phyloP scores from a whole-genome alignment of 1,140 invertebrate genomes.

The Ridgeia piscesae region DNA sequence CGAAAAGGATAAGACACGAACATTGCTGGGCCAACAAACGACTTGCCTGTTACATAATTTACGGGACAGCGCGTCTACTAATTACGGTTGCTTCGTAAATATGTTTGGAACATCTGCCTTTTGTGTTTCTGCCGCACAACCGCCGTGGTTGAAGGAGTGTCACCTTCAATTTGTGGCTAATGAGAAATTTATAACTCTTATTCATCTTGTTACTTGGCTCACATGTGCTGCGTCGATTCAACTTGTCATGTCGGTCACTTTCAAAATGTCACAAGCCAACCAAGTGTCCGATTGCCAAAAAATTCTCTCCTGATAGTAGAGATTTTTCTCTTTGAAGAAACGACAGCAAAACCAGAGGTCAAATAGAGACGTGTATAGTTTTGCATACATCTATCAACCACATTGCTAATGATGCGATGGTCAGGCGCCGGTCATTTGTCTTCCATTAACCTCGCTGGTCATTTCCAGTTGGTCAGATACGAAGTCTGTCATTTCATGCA shows the following conservation, averaged over 20 bases:
- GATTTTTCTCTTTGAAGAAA: neutral
- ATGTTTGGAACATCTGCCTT: neutral
- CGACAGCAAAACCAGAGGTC: neutral
- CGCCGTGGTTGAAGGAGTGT: neutral
- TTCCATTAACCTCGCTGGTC: neutral
- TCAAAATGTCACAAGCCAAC: neutral
- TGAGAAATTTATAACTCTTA: neutral
- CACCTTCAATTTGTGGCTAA: slow-evolving; percentile 1
- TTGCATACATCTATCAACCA: neutral
- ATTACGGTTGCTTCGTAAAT: neutral
- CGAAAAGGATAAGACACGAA: no score
- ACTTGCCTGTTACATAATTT: neutral
- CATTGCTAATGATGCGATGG: neutral
- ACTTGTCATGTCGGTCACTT: neutral
- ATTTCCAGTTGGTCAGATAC: neutral
- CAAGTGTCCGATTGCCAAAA: neutral
- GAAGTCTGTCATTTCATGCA: neutral
- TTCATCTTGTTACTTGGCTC: neutral
- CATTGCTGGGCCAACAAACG: neutral
- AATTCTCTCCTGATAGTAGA: neutral
- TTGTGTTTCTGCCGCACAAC: neutral
- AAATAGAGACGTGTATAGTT: neutral
- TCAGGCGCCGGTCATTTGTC: neutral
- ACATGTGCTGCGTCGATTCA: neutral
- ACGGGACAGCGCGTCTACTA: neutral